phyloP scores from a whole-genome alignment of 2,888 invertebrate genomes.

The Drosophila infuscata region DNA sequence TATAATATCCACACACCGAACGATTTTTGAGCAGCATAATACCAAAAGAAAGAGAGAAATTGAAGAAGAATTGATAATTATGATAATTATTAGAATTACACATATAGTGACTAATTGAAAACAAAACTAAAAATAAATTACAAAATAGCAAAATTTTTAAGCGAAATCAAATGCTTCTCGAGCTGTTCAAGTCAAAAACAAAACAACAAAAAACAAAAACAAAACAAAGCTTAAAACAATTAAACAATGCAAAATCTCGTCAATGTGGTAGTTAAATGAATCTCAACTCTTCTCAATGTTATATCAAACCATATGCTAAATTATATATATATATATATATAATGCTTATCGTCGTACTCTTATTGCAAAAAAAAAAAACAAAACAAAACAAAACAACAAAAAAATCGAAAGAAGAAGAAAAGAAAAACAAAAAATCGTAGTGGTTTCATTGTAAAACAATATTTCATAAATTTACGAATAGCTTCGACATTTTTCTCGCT shows the following conservation, averaged over 20 bases:
- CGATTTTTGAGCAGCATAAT: conserved; percentile 54
- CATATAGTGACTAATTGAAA: conserved; percentile 27
- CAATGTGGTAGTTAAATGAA: conserved; percentile 82
- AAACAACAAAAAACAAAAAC: conserved; percentile 7
- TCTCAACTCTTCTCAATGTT: conserved; percentile 81
- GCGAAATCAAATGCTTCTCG: conserved; percentile 58
- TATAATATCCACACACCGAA: conserved; percentile 69
- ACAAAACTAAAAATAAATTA: conserved; percentile 30
- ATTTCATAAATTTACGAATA: conserved; percentile 66
- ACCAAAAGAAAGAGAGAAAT: conserved; percentile 13
- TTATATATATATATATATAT: conserved; percentile 36
- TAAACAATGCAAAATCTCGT: conserved; percentile 64
- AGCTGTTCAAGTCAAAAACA: conserved; percentile 51
- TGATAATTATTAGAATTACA: conserved; percentile 43
- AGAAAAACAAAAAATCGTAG: conserved; percentile 69
- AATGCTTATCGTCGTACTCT: conserved; percentile 56
- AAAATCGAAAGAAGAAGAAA: conserved; percentile 30
- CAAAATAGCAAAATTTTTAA: conserved; percentile 75
- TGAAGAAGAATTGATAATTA: conserved; percentile 1
- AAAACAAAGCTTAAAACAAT: conserved; percentile 54
- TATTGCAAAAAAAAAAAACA: conserved; percentile 33
- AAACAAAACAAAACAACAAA: conserved; percentile 9
- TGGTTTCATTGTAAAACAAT: conserved; percentile 83
- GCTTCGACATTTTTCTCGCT: conserved; percentile 70
- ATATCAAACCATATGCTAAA: conserved; percentile 64